These are phyloP conservation scores for Aurelia sp. DNA, from an alignment of 30 jellyfish, hydroid and myxozoan species.

Conservation along the genomic window DNA sequence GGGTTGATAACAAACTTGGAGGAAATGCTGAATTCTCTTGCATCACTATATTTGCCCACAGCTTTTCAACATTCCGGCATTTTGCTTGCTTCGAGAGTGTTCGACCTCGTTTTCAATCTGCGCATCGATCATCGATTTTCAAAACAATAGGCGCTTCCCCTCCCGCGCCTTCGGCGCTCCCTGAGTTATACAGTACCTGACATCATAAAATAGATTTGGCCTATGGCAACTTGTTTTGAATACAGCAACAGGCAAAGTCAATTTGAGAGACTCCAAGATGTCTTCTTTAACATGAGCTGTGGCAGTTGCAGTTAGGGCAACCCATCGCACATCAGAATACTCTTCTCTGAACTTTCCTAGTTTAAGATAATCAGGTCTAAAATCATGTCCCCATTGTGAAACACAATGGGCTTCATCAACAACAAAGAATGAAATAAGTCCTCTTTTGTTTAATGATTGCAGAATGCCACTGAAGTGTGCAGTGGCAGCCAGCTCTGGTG, in stretches of 20 bases:
- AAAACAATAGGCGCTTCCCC: no score
- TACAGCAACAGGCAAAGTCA: constrained; percentile 79
- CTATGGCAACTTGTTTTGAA: constrained; percentile 82
- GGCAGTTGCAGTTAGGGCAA: constrained; percentile 98
- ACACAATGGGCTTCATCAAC: constrained; percentile 99
- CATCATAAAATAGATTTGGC: constrained; percentile 85
- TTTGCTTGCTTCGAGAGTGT: no score
- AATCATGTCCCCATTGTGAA: constrained; percentile 99
- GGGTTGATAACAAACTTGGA: no score
- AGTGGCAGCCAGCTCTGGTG: constrained; percentile 96
- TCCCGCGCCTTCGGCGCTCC: no score
- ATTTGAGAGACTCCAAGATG: constrained; percentile 67
- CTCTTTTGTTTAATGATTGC: constrained; percentile 36
- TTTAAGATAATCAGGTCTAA: constrained; percentile 91
- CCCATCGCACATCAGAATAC: constrained; percentile 75
- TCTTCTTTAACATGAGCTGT: constrained; percentile 89
- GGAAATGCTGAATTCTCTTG: no score
- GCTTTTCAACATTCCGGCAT: no score
- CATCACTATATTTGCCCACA: no score
- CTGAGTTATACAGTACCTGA: constrained; percentile 64
- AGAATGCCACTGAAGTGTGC: constrained; percentile 63
- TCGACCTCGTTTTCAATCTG: no score
- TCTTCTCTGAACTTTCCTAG: constrained; percentile 85
- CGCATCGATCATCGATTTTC: no score
- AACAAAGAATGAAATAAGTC: constrained; percentile 74